Evolutionary conservation across 1,140 invertebrate genomes (phyloP).

Genomic region (Ceratina australensis): DNA sequence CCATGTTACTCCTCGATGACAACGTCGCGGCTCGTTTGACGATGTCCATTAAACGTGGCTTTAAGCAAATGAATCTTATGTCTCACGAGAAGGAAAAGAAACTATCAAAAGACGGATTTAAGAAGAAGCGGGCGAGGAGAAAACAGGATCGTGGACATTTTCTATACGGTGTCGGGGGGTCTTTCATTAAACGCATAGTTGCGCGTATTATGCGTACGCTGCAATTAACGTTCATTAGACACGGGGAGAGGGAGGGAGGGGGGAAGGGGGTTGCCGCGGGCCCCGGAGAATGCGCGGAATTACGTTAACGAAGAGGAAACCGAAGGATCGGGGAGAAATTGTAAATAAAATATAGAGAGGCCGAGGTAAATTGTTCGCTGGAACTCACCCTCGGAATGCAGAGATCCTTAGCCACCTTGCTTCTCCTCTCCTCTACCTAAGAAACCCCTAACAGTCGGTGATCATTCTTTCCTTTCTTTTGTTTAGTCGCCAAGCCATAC

Average conservation of each 20-base stretch:
- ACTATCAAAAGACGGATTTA: neutral
- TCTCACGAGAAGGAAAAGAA: neutral
- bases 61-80: neutral
- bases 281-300: constrained; percentile 35
- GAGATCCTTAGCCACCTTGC: constrained; percentile 8
- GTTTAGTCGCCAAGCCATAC: constrained; percentile 42
- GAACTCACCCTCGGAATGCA: constrained; percentile 40
- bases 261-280: too few relatives aligned
- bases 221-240: constrained; percentile 49
- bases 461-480: constrained; percentile 18
- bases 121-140: neutral
- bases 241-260: neutral
- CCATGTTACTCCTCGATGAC: too few relatives aligned
- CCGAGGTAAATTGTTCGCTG: constrained; percentile 43
- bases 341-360: constrained; percentile 42
- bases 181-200: constrained; percentile 36
- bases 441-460: constrained; percentile 18
- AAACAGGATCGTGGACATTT: constrained; percentile 17
- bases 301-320: constrained; percentile 39
- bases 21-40: neutral
- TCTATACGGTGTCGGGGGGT: constrained; percentile 25
- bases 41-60: neutral
- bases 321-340: constrained; percentile 26
- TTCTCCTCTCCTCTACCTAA: neutral
- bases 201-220: constrained; percentile 30